Evolutionary conservation across 1,140 invertebrate genomes (phyloP).

Genomic region (Lasaia peninsularis): DNA sequence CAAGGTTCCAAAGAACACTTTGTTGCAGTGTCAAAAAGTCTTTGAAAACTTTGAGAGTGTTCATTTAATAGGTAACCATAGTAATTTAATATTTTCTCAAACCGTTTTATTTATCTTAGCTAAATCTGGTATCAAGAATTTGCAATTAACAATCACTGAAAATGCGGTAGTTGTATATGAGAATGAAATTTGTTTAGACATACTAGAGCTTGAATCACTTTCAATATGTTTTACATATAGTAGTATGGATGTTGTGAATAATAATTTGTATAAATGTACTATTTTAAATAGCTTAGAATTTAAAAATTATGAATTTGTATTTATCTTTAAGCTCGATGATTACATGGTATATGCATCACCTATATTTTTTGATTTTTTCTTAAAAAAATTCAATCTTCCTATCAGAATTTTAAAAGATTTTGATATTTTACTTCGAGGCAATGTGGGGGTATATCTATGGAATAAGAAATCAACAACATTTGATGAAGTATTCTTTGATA

Average conservation of each 20-base stretch:
- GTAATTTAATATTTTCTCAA: slow-evolving; percentile 37
- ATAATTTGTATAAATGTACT: slow-evolving; percentile 13
- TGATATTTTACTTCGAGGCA: slow-evolving; percentile 23
- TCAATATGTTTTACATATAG: slow-evolving; percentile 31
- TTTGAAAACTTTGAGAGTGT: slow-evolving; percentile 48
- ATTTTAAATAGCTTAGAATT: slow-evolving; percentile 22
- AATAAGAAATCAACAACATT: slow-evolving; percentile 37
- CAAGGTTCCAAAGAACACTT: slow-evolving; percentile 16
- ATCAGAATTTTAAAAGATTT: slow-evolving; percentile 16
- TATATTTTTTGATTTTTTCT: slow-evolving; percentile 37
- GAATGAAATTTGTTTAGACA: slow-evolving; percentile 18
- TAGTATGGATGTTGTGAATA: slow-evolving; percentile 8
- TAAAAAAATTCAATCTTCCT: slow-evolving; percentile 27
- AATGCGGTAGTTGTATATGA: slow-evolving; percentile 15
- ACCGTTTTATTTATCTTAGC: slow-evolving; percentile 32
- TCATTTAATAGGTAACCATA: slow-evolving; percentile 40
- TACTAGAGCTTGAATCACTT: slow-evolving; percentile 27
- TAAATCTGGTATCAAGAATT: slow-evolving; percentile 29
- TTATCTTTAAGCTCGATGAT: slow-evolving; percentile 20
- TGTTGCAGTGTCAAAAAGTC: slow-evolving; percentile 33
- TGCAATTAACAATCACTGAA: slow-evolving; percentile 34
- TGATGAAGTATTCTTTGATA: slow-evolving; percentile 42
- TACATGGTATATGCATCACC: slow-evolving; percentile 29
- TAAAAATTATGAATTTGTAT: slow-evolving; percentile 34
- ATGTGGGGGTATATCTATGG: slow-evolving; percentile 42